A percentile compares a stretch with the other conserved stretches of the same genome.
phyloP scores from a whole-genome alignment of 2,888 invertebrate species.

The Sphinx pinastri region DNA sequence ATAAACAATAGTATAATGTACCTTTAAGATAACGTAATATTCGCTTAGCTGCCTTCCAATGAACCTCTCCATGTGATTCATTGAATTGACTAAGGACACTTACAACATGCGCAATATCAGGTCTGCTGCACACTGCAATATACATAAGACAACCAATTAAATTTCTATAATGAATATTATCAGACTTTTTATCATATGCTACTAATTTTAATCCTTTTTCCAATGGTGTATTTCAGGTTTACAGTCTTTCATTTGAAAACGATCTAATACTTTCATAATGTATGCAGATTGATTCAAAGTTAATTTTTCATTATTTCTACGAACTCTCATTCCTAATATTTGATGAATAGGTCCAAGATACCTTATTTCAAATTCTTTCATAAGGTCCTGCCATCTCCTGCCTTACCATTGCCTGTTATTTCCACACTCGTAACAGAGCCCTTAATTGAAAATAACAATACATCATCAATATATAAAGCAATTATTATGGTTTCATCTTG shows the following conservation, averaged over 20 bases:
- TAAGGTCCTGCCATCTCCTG: conserved; percentile 31
- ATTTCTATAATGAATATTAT: conserved; percentile 22
- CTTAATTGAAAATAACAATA: conserved; percentile 21
- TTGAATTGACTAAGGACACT: conserved; percentile 36
- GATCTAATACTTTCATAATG: too few relatives aligned
- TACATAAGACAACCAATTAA: conserved; percentile 37
- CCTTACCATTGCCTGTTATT: too few relatives aligned
- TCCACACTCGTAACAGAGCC: conserved; percentile 21
- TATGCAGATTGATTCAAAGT: too few relatives aligned
- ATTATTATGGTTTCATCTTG: conserved; percentile 6
- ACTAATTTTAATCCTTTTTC: conserved; percentile 12
- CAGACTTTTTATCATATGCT: neutral
- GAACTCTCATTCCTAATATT: too few relatives aligned
- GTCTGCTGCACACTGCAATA: conserved; percentile 35
- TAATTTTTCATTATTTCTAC: too few relatives aligned
- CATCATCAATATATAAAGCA: conserved; percentile 36
- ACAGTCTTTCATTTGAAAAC: too few relatives aligned
- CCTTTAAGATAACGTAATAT: conserved; percentile 41
- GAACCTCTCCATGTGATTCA: too few relatives aligned
- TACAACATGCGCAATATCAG: conserved; percentile 39
- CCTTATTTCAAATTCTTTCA: conserved; percentile 34
- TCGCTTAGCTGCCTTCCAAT: too few relatives aligned
- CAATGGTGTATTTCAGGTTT: too few relatives aligned
- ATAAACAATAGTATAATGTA: conserved; percentile 33
- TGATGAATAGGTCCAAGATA: conserved; percentile 32